phyloP scores from a whole-genome alignment of 2,888 invertebrate genomes.

The Papilio protenor region DNA sequence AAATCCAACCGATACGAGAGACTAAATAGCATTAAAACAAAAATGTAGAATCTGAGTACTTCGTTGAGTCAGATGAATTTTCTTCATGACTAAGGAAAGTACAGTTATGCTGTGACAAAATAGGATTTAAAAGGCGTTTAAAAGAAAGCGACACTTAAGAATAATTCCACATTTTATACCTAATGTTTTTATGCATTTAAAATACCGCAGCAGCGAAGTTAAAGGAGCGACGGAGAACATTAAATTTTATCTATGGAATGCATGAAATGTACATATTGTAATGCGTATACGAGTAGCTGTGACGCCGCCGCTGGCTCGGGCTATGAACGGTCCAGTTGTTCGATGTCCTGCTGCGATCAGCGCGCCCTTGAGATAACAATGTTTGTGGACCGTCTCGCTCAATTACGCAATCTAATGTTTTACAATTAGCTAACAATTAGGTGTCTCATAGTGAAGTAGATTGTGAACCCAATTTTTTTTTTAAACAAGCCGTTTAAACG shows the following conservation, averaged over 20 bases:
- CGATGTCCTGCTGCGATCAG: slow-evolving; percentile 47
- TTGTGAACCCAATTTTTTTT: background rate
- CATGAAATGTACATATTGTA: slow-evolving; percentile 50
- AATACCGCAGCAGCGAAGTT: slow-evolving; percentile 45
- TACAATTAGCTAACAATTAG: slow-evolving; percentile 52
- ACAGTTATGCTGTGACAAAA: background rate
- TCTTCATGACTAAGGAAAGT: background rate
- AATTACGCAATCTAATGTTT: slow-evolving; percentile 62
- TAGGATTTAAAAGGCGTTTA: background rate
- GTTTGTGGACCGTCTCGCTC: slow-evolving; percentile 60
- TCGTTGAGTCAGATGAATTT: background rate
- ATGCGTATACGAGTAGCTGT: slow-evolving; percentile 49
- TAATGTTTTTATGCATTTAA: slow-evolving; percentile 38
- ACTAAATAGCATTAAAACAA: background rate
- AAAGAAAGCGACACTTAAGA: background rate
- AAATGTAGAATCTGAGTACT: background rate
- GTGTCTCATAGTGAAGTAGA: slow-evolving; percentile 50
- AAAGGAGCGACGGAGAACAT: slow-evolving; percentile 49
- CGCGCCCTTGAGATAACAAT: slow-evolving; percentile 74
- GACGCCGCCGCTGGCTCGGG: slow-evolving; percentile 55
- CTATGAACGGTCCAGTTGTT: slow-evolving; percentile 62
- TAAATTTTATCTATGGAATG: slow-evolving; percentile 73
- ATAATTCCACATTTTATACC: background rate
- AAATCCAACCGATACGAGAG: background rate
- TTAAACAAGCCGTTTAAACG: background rate